phyloP scores from a whole-genome alignment of 2,113 vertebrate species.

The Ammospiza caudacuta region DNA sequence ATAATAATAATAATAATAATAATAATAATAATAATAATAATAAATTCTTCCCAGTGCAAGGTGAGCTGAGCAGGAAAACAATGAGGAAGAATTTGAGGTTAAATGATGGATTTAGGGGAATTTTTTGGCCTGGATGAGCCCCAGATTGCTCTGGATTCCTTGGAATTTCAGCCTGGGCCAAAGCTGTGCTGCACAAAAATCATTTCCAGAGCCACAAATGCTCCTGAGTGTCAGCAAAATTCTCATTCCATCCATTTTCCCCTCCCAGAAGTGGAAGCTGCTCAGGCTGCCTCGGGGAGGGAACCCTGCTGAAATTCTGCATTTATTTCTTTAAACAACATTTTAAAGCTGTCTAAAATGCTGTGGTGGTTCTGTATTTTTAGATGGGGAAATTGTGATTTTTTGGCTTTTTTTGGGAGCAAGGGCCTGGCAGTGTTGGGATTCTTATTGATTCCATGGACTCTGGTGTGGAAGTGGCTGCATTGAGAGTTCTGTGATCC shows the following conservation, averaged over 20 bases:
- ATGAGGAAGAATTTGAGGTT: not conserved
- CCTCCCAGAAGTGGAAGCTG: not conserved
- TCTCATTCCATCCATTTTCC: not conserved
- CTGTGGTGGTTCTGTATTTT: not conserved
- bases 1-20: too few relatives aligned
- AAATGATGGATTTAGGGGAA: accelerated
- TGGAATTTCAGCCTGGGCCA: not conserved
- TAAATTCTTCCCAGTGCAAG: not conserved
- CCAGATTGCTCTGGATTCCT: not conserved
- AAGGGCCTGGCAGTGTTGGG: not conserved
- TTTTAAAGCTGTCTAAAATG: not conserved
- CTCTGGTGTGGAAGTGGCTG: not conserved
- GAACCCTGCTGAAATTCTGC: not conserved
- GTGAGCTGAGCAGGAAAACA: not conserved
- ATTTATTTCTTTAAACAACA: not conserved
- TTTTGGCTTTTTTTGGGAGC: not conserved
- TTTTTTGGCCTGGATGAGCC: not conserved
- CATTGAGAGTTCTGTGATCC: not conserved
- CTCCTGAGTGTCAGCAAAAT: not conserved
- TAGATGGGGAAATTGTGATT: not conserved
- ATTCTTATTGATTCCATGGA: accelerated
- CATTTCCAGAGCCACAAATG: not conserved
- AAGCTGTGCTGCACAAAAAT: not conserved
- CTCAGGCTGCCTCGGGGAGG: not conserved
- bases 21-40: too few relatives aligned